Evolutionary conservation across 2,113 vertebrate genomes (phyloP), one percentile per base, ranked within the genome.

Genomic region (Connochaetes taurinus): DNA sequence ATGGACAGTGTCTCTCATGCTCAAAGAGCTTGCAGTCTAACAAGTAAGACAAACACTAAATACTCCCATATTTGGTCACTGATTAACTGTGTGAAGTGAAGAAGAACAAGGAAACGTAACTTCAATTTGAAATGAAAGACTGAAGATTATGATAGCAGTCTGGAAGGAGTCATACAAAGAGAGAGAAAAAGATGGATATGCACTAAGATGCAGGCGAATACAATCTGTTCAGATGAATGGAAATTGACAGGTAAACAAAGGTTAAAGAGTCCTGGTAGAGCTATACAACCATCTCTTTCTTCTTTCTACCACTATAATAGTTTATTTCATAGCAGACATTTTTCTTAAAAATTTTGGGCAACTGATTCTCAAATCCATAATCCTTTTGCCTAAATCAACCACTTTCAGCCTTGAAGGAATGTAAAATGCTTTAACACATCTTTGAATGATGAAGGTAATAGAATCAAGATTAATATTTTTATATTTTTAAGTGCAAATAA

Each of bases 361-460:
- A 57, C 6, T 94, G 53, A 86, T 2, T 19, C 33, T 93, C 89
- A 93, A 78, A 95, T 89, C 10, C 27, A 36, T 85, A 82, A 5
- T 45, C 17, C 2, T 15, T 14, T 90, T 90, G 57, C 40, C 55
- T 93, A 89, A 91, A 80, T 96, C 60, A 96, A 95, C 40, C 11
- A 94, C 43, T 89, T 90, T 95, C 43, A 93, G 29, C 25, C 58
- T 91, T 89, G 82, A 36, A 95, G 62, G 33, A 95, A 95, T 78
- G 11, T 13, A 93, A 17, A 23, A 60, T 80, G 36, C 85, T 97
- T 96, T 84, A 90, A 95, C 45, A 95, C 17, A 87, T 84, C 25
- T 33, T 89, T 88, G 16, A 93, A 95, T 93, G 31, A 91, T 58
- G 19, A 97, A 87, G 67, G 91, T 89, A 87, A 90, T 25, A 96